A percentile compares a stretch with the other conserved stretches of the same genome.
phyloP scores from a whole-genome alignment of 2,797 vertebrate genomes.

The Helostoma temminkii region DNA sequence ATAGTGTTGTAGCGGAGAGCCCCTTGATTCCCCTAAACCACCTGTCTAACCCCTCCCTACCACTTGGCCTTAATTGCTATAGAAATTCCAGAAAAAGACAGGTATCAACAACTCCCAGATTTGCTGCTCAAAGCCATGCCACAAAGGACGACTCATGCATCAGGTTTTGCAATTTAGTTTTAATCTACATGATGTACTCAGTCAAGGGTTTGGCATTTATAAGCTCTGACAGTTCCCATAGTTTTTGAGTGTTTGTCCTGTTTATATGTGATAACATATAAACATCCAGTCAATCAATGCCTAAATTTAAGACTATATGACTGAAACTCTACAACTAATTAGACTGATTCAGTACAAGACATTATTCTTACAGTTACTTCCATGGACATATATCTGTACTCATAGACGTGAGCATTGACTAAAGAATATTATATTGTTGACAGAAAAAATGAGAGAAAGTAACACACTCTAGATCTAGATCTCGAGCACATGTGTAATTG shows the following conservation, averaged over 20 bases:
- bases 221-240: no score
- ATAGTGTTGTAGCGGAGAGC: slow-evolving; percentile 73
- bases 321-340: no score
- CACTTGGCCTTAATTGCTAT: slow-evolving; percentile 76
- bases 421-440: slow-evolving; percentile 31
- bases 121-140: slow-evolving; percentile 66
- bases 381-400: not conserved
- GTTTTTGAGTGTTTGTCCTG: no score
- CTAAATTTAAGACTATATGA: no score
- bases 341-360: not conserved
- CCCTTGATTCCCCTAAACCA: slow-evolving; percentile 76
- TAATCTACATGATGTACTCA: no score
- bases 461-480: not conserved
- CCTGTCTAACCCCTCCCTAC: slow-evolving; percentile 80
- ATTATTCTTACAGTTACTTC: not conserved
- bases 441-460: slow-evolving; percentile 10
- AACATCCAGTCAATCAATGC: no score
- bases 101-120: slow-evolving; percentile 82
- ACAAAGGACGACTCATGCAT: slow-evolving; percentile 55
- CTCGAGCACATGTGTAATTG: slow-evolving; percentile 24
- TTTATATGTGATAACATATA: no score
- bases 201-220: not conserved
- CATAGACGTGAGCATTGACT: slow-evolving; percentile 11
- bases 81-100: slow-evolving; percentile 81
- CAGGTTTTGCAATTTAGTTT: slow-evolving; percentile 59